These are phyloP conservation scores for Penaeus japonicus DNA, from an alignment of 1,140 invertebrate genomes.

Conservation along the genomic window DNA sequence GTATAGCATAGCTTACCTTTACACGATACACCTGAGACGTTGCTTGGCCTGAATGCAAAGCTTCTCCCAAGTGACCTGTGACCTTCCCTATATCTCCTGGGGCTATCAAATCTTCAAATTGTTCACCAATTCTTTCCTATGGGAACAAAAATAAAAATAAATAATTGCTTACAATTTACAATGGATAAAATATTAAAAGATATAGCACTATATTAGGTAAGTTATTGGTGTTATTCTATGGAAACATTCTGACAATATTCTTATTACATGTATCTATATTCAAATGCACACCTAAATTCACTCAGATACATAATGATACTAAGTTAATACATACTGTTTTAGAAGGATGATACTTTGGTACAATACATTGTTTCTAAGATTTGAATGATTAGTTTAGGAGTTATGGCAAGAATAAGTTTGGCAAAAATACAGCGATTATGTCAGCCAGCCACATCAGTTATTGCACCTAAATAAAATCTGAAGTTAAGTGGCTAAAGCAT, in stretches of 20 bases:
- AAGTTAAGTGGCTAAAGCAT: not conserved
- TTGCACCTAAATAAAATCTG: not conserved
- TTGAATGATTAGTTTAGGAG: too few relatives aligned
- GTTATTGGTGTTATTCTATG: too few relatives aligned
- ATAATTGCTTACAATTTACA: not conserved
- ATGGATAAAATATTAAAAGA: not conserved
- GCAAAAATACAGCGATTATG: too few relatives aligned
- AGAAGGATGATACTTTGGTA: too few relatives aligned
- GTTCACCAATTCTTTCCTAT: constrained; percentile 41
- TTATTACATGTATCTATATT: too few relatives aligned
- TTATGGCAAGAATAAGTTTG: too few relatives aligned
- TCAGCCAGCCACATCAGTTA: not conserved
- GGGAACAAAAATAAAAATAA: not conserved
- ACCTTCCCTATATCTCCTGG: constrained; percentile 39
- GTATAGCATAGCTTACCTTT: constrained; percentile 20
- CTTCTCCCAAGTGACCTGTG: constrained; percentile 39
- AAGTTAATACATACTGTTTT: too few relatives aligned
- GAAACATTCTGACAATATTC: too few relatives aligned
- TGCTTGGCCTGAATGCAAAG: constrained; percentile 40
- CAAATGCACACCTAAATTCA: too few relatives aligned
- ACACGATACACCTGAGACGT: constrained; percentile 41
- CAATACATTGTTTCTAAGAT: too few relatives aligned
- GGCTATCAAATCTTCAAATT: constrained; percentile 21
- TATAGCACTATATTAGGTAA: too few relatives aligned
- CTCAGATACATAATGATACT: too few relatives aligned